Base-by-base conservation (phyloP, 2,113 vertebrate genomes). In the Corythornis cristatus region DNA sequence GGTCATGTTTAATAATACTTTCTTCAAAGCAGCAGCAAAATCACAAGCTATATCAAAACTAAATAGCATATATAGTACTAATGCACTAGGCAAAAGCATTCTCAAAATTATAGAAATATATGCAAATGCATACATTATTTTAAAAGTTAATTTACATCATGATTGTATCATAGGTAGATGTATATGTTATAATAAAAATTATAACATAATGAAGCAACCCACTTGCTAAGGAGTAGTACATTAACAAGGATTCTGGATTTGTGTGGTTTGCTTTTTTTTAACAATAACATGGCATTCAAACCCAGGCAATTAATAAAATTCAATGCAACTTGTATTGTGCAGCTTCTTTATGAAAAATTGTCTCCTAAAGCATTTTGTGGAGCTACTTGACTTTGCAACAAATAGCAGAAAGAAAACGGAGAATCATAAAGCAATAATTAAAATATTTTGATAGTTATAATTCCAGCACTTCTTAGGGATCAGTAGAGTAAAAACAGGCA, bases 1-100 rank as follows among this genome's bases (percentile, higher is more conserved):
- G 50, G 28, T 74, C 80, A 35, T 81, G 35, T 50, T 94, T 79
- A 93, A 93, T 83, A 90, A 94, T 16, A 21, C 35, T 54, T 75
- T 48, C 28, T 68, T 81, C 70, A 84, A 87, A 88, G 46, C 37
- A 72, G n/a, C 64, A 67, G 43, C 25, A 71, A 87, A 89, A 93
- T 86, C 40, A 23, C 37, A 86, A 80, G 48, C 60, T 60, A 6
- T 58, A 77, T 78, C 45, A 76, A 72, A 85, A n/a, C 25, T 79
- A 40, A 66, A 31, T 23, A 66, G n/a, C 8, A 8, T 51, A 5
- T 46, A 23, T 6, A 5, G 6, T 17, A 43, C 43, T 56, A 42
- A 54, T 43, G 26, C 12, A 75, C 0, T 0, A 64, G 28, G 22
- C 26, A 60, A 80, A 74, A 81, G 3, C 1, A 0, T 83, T 83